These are phyloP conservation scores for Catonia carolina DNA, from an alignment of 2,888 invertebrate genomes.

Conservation along the genomic window DNA sequence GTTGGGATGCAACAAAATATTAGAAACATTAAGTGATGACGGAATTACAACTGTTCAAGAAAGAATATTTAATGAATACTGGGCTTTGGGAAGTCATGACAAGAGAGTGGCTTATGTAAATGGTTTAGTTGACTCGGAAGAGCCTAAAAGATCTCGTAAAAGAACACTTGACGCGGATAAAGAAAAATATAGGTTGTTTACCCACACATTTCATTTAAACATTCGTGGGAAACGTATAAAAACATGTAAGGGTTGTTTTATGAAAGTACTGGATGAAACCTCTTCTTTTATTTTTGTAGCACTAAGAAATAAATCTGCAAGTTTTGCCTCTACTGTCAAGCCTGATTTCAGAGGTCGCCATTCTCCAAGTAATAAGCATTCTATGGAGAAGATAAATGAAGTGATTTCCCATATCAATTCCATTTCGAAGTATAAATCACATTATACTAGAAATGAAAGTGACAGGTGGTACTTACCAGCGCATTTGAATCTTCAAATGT, in stretches of 20 bases:
- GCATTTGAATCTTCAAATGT: slow-evolving; percentile 1
- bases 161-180: too few species aligned
- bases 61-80: slow-evolving; percentile 13
- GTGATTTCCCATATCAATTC: slow-evolving; percentile 5
- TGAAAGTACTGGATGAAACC: neutral
- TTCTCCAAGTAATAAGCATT: neutral
- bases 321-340: neutral
- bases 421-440: neutral
- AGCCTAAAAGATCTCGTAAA: neutral
- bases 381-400: neutral
- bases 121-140: slow-evolving; percentile 12
- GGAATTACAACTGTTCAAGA: neutral
- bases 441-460: too few species aligned
- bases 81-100: slow-evolving; percentile 4
- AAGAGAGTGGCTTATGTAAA: slow-evolving; percentile 4
- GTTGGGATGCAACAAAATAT: too few species aligned
- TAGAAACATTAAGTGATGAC: too few species aligned
- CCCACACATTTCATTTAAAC: too few species aligned
- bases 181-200: too few species aligned
- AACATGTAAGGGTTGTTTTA: neutral
- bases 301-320: neutral
- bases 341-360: neutral
- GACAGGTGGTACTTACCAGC: slow-evolving; percentile 4
- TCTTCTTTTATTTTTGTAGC: neutral
- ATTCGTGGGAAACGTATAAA: neutral